phyloP scores from a whole-genome alignment of 2,888 invertebrate genomes.

The Melieria omissa region DNA sequence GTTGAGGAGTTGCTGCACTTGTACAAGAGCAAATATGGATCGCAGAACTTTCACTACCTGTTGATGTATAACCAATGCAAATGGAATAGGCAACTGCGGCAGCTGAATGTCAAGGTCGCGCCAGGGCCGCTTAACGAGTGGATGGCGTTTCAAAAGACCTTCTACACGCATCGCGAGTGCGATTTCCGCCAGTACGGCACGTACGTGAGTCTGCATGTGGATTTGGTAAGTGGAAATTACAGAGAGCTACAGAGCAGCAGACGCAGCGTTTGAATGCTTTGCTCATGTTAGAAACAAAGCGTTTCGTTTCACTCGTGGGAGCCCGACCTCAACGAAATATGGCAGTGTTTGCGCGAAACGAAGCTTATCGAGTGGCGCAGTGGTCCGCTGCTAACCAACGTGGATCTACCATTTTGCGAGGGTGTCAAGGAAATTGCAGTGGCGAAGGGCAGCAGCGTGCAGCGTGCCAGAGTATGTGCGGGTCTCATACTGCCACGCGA shows the following conservation, averaged over 20 bases:
- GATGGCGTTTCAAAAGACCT: conserved; percentile 53
- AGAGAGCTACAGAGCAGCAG: neutral
- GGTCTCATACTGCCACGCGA: conserved; percentile 51
- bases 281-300: conserved; percentile 49
- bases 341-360: conserved; percentile 54
- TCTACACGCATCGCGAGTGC: conserved; percentile 53
- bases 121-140: conserved; percentile 36
- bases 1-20: conserved; percentile 53
- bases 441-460: conserved; percentile 44
- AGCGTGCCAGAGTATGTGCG: conserved; percentile 51
- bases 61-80: conserved; percentile 58
- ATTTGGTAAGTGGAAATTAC: conserved; percentile 45
- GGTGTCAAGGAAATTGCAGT: conserved; percentile 49
- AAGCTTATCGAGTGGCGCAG: conserved; percentile 53
- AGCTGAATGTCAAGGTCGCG: conserved; percentile 26
- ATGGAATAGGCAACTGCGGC: conserved; percentile 54
- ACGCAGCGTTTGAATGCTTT: neutral
- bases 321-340: conserved; percentile 49
- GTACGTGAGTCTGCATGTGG: conserved; percentile 57
- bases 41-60: conserved; percentile 56
- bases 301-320: conserved; percentile 59
- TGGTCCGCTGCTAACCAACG: conserved; percentile 57
- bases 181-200: conserved; percentile 57
- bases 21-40: conserved; percentile 51
- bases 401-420: conserved; percentile 47